Evolutionary conservation across 2,888 invertebrate species (phyloP).

Genomic region (Scaptomyza tumidula): DNA sequence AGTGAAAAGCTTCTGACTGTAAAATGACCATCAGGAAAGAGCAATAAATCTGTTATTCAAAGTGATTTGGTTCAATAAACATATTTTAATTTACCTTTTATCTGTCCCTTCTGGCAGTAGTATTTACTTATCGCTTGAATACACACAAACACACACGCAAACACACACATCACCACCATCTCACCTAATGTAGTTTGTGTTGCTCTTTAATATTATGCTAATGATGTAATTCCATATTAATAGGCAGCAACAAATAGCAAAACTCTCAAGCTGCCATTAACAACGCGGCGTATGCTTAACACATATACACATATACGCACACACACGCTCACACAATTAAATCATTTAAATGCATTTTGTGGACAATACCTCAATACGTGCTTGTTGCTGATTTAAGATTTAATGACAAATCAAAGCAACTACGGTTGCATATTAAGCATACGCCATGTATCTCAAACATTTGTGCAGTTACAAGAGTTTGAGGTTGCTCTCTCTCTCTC

Average conservation of each 20-base stretch:
- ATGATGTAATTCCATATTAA: constrained; percentile 41
- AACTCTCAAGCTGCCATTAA: not conserved
- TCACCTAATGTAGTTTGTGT: not conserved
- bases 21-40: not conserved
- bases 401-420: constrained; percentile 70
- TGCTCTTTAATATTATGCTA: constrained; percentile 26
- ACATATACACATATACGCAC: constrained; percentile 44
- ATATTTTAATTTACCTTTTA: not conserved
- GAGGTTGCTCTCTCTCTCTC: not conserved
- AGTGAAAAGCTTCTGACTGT: not conserved
- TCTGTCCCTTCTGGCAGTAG: not conserved
- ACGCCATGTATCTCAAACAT: constrained; percentile 73
- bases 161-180: not conserved
- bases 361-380: constrained; percentile 33
- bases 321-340: constrained; percentile 2
- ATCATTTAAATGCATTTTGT: constrained; percentile 34
- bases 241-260: constrained; percentile 22
- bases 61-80: constrained; percentile 4
- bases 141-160: not conserved
- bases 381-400: constrained; percentile 65
- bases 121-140: constrained; percentile 22
- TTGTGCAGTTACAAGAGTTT: constrained; percentile 36
- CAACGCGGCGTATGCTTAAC: constrained; percentile 58
- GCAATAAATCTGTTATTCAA: constrained; percentile 4
- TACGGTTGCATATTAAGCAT: constrained; percentile 64